Evolutionary conservation across 2,113 vertebrate species (phyloP), one percentile per base, ranked within the genome.

Genomic region (Mohoua ochrocephala): DNA sequence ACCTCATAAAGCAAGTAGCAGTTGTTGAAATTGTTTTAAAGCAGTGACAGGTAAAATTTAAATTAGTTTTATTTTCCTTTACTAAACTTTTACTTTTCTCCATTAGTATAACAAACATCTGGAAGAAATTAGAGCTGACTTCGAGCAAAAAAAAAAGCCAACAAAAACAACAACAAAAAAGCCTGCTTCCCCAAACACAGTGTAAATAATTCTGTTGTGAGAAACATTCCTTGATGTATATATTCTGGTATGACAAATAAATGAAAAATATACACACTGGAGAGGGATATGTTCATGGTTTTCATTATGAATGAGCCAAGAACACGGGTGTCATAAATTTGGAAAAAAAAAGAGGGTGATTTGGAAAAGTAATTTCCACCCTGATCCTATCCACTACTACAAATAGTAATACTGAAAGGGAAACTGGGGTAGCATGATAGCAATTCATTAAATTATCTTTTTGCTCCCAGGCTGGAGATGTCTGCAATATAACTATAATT

Each of bases 21-120:
- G 18, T 60, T 57, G 67, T 16, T 61, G 45, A 90, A 92, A 74
- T 63, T 80, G 59, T 92, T 93, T 83, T 83, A 54, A 94, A 80
- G 42, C 8, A 57, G 54, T 39, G 41, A 57, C 35, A 83, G 26
- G 12, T 67, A 81, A 92, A 92, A 88, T 84, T 73, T 61, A 90
- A 65, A 80, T 76, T 54, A 18, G 6, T 68, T 93, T 70, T 80
- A 15, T 87, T 89, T 85, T 57, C 8, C 44, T 56, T 57, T 61
- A 63, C 8, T 39, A 35, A 70, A 59, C 10, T 53, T 70, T 67
- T 81, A 2, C 8, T 77, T 89, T 77, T 75, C 56, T 89, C 10
- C 26, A 56, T 84, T 74, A 39, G 12, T 59, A 35, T 14, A 81
- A 54, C 10, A 91, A 69, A 77, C 42, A 93, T 33, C 54, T 75